Conservation (phyloP, 37 sponge, comb jelly and placozoan species). For the Beroe ovata region DNA sequence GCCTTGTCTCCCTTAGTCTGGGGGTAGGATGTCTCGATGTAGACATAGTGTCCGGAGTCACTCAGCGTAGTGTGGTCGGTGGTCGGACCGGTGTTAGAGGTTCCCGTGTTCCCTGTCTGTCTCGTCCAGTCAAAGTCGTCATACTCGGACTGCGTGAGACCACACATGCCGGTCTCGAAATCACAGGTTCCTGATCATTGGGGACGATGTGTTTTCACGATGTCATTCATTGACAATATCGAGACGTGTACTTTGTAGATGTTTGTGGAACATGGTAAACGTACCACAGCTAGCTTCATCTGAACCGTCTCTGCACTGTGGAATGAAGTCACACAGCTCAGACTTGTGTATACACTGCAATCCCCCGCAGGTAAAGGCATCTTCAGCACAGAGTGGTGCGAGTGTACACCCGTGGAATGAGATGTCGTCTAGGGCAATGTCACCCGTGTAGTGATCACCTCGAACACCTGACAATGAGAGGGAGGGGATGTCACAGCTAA, state of each 20-base stretch:
- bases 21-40: constrained; percentile 69
- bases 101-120: constrained; percentile 4
- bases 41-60: constrained; percentile 68
- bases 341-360: constrained; percentile 49
- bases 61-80: constrained; percentile 64
- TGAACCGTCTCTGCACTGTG: constrained; percentile 50
- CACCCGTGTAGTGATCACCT: constrained; percentile 16
- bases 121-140: constrained; percentile 60
- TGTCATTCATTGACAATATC: no score
- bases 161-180: constrained; percentile 69
- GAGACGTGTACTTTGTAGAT: no score
- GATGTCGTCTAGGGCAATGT: constrained; percentile 72
- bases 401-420: constrained; percentile 59
- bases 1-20: constrained; percentile 63
- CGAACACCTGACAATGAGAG: constrained; percentile 51
- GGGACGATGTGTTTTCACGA: no score
- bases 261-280: no score
- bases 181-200: constrained; percentile 68
- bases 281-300: constrained; percentile 68
- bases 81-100: constrained; percentile 14
- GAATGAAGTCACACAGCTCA: constrained; percentile 53
- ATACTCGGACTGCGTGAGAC: constrained; percentile 31
- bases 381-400: constrained; percentile 45
- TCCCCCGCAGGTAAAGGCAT: constrained; percentile 66
- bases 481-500: no score